Conservation (phyloP, 2,797 vertebrate species). For the Acanthurus tractus region DNA sequence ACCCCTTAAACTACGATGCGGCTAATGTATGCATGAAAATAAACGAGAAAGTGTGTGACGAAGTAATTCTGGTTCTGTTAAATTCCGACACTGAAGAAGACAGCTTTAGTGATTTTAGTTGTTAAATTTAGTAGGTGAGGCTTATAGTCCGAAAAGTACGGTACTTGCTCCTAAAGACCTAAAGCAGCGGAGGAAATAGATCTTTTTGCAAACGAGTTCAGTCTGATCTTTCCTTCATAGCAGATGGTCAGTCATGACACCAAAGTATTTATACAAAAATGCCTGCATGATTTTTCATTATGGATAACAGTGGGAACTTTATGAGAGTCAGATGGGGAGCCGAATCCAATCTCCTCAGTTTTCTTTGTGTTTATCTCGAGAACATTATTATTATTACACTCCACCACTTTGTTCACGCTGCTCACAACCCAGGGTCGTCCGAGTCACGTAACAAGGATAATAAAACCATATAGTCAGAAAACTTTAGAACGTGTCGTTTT, state of each 20-base stretch:
- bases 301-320: not conserved
- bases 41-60: no score
- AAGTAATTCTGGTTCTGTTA: no score
- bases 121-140: no score
- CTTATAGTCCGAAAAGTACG: no score
- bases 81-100: no score
- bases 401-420: not conserved
- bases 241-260: no score
- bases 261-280: not conserved
- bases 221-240: not conserved
- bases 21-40: no score
- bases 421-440: no score
- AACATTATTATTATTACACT: not conserved
- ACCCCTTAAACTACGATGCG: no score
- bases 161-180: no score
- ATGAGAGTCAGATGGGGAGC: not conserved
- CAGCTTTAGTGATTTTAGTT: no score
- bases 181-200: not conserved
- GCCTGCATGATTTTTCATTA: not conserved
- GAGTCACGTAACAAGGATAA: not conserved
- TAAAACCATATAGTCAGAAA: not conserved
- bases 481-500: not conserved
- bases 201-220: not conserved
- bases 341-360: not conserved
- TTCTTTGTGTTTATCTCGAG: not conserved